Conservation (phyloP, 2,113 vertebrate species). For the Tamias sibiricus region DNA sequence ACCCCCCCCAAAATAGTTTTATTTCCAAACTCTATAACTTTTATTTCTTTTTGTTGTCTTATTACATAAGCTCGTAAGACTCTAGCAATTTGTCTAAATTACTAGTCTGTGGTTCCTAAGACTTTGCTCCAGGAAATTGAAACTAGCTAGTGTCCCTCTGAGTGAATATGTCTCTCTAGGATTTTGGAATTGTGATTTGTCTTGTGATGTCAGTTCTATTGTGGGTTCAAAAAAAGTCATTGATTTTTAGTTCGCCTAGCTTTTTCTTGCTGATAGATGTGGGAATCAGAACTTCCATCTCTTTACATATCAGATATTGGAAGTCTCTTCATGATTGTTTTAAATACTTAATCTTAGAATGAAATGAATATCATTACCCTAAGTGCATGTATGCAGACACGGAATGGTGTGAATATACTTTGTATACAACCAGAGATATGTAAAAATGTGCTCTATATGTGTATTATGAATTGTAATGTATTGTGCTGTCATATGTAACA, state of each 20-base stretch:
- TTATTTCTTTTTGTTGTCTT: not conserved
- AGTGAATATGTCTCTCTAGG: not conserved
- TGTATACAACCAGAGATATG: no score
- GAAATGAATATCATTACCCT: no score
- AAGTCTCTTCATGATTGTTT: not conserved
- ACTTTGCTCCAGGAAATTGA: not conserved
- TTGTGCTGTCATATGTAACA: no score
- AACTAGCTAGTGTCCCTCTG: not conserved
- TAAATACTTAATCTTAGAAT: slow-evolving; percentile 40
- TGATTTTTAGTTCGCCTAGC: not conserved
- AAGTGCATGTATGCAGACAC: no score
- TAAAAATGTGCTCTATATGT: no score
- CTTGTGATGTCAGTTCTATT: not conserved
- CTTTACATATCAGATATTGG: not conserved
- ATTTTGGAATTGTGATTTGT: not conserved
- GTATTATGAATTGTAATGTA: no score
- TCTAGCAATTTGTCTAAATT: not conserved
- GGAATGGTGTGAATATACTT: no score
- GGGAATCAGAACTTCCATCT: not conserved
- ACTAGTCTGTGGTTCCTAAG: not conserved
- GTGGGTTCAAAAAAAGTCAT: not conserved
- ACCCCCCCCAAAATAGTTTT: not conserved
- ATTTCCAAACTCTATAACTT: not conserved
- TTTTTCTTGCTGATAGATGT: not conserved
- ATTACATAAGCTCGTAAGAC: not conserved